These are phyloP conservation scores for Platycheirus albimanus DNA, from an alignment of 2,888 invertebrate species.

Conservation along the genomic window DNA sequence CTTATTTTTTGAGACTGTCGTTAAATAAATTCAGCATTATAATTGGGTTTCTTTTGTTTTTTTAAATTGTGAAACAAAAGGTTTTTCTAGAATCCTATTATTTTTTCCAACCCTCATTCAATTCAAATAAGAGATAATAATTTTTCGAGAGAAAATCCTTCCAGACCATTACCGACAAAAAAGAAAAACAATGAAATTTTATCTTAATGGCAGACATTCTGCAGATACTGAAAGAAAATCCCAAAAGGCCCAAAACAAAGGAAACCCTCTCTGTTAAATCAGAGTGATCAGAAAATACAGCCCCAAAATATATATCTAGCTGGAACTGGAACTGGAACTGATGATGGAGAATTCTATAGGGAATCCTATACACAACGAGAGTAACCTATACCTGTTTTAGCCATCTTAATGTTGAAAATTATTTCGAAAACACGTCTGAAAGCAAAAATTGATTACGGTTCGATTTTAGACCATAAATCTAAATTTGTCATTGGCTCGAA, in stretches of 20 bases:
- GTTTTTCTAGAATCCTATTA: neutral
- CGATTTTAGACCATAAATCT: conserved; percentile 66
- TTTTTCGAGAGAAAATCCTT: conserved; percentile 28
- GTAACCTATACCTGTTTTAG: conserved; percentile 21
- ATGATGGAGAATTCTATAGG: conserved; percentile 34
- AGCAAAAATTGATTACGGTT: conserved; percentile 67
- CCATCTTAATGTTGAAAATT: conserved; percentile 48
- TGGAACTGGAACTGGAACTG: too few species aligned
- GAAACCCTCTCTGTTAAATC: conserved; percentile 30
- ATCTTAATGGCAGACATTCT: conserved; percentile 55
- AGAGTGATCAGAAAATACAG: conserved; percentile 37
- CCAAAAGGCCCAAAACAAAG: conserved; percentile 20
- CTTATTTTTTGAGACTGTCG: neutral
- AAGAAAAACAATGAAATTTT: conserved; percentile 45
- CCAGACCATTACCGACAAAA: conserved; percentile 31
- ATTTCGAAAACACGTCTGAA: conserved; percentile 48
- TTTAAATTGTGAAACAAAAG: conserved; percentile 2
- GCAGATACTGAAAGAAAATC: conserved; percentile 19
- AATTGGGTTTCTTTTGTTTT: conserved; percentile 13
- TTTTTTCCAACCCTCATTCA: conserved; percentile 41
- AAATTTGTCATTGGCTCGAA: conserved; percentile 65
- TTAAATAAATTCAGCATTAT: conserved; percentile 24
- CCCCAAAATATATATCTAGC: too few species aligned
- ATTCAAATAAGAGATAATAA: conserved; percentile 33
- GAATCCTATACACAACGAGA: too few species aligned